These are phyloP conservation scores for Sclerurus mexicanus DNA, from an alignment of 2,113 vertebrate genomes.

Conservation along the genomic window DNA sequence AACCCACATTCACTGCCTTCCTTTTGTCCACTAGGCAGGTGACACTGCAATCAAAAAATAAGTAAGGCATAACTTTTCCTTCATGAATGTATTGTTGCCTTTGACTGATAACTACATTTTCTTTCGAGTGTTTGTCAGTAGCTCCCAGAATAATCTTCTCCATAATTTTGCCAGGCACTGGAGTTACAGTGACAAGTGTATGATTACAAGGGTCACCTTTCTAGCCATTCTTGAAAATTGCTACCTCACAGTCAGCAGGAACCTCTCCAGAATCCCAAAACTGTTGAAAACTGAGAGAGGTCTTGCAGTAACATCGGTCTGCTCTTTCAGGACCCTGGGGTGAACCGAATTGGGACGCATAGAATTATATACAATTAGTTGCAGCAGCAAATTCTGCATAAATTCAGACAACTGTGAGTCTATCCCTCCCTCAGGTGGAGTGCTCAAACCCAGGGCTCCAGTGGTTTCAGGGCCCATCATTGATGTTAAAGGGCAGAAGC, in stretches of 20 bases:
- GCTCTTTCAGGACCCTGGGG: neutral
- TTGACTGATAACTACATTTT: neutral
- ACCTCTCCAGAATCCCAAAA: neutral
- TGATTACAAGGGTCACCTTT: neutral
- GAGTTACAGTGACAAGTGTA: neutral
- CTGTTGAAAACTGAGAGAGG: neutral
- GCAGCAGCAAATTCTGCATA: neutral
- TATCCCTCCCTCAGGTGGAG: rapidly evolving
- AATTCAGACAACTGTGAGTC: neutral
- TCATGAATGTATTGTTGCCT: neutral
- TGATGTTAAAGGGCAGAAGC: neutral
- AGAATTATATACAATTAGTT: neutral
- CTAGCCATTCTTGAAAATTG: neutral
- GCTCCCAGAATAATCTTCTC: neutral
- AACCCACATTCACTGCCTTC: neutral
- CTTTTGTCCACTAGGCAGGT: neutral
- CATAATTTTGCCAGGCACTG: neutral
- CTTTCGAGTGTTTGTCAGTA: neutral
- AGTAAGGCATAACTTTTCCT: neutral
- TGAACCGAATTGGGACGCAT: neutral
- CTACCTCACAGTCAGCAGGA: neutral
- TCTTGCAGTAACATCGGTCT: neutral
- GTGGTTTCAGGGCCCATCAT: rapidly evolving
- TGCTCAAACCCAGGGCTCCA: neutral
- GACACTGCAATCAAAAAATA: neutral